Evolutionary conservation across 2,797 vertebrate genomes (phyloP), one percentile per base, ranked within the genome.

Genomic region (Pogoniulus pusillus): DNA sequence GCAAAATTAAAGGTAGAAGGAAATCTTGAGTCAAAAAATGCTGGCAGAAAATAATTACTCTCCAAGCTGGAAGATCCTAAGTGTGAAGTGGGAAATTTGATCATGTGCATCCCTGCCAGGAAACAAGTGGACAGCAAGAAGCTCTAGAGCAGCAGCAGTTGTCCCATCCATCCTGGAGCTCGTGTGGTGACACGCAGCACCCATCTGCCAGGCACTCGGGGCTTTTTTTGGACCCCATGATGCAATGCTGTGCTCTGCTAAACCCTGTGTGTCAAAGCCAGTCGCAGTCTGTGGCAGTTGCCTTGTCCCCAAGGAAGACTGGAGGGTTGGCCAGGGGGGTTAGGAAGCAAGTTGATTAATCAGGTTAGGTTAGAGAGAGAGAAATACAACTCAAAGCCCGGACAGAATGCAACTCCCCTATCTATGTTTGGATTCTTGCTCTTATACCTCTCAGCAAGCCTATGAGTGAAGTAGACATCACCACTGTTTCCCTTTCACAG

Each of bases 181-280:
- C 47, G 0, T 1, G 7, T 8, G 45, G 63, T 34, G 74, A 37
- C 93, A 41, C 3, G 24, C 63, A 65, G 53, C 15, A 51, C 70
- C 43, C 63, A 34, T 53, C 62, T 64, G 41, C 62, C 75, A 6
- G 4, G 54, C 49, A 32, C 72, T 37, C 11, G 0, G 39, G 29
- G 20, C 5, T n/a, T 59, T 60, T 69, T 85, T 54, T 1, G 2
- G 69, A 32, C 39, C 2, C 23, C 0, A 0, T 19, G 57, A 9
- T 60, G 72, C 72, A 19, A 51, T 26, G 10, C 66, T 63, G 75
- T 66, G 11, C 37, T 76, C 68, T 47, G 53, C 83, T 43, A 32
- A 83, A 20, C 7, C 74, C 75, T n/a, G 35, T 58, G 0, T 8
- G 24, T 43, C 1, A 1, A 5, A 32, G 4, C n/a, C 74, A 39